Conservation (phyloP, 2,113 vertebrate genomes). For the Chelonoidis abingdonii region DNA sequence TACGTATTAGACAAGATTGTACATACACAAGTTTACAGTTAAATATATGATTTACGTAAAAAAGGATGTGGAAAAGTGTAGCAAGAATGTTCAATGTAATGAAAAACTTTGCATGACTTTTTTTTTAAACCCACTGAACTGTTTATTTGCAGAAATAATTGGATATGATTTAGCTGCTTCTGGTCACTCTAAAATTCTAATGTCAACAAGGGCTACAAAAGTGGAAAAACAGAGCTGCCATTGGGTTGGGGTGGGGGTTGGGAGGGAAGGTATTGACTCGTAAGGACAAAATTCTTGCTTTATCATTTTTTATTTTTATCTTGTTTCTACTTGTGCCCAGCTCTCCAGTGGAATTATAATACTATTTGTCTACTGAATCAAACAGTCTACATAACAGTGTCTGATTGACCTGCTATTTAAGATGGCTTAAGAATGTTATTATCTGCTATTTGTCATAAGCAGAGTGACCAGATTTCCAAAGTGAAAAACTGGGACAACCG, state of each 20-base stretch:
- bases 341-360: not conserved
- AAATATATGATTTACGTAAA: conserved; percentile 33
- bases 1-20: conserved; percentile 23
- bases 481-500: not conserved
- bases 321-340: not conserved
- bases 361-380: not conserved
- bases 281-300: not conserved
- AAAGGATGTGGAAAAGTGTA: not conserved
- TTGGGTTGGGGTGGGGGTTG: not conserved
- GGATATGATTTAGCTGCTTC: not conserved
- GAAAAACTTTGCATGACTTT: not conserved
- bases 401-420: not conserved
- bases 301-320: not conserved
- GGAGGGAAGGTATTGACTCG: not conserved
- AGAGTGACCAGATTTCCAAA: not conserved
- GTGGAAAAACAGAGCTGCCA: not conserved
- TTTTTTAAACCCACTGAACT: not conserved
- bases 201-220: not conserved
- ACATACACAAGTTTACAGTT: conserved; percentile 35
- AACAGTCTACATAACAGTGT: not conserved
- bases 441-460: not conserved
- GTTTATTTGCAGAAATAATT: not conserved
- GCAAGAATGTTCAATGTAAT: not conserved
- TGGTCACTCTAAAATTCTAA: not conserved
- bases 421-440: not conserved